Evolutionary conservation across 2,113 vertebrate species (phyloP), one percentile per base, ranked within the genome.

Genomic region (Gymnobelideus leadbeateri): DNA sequence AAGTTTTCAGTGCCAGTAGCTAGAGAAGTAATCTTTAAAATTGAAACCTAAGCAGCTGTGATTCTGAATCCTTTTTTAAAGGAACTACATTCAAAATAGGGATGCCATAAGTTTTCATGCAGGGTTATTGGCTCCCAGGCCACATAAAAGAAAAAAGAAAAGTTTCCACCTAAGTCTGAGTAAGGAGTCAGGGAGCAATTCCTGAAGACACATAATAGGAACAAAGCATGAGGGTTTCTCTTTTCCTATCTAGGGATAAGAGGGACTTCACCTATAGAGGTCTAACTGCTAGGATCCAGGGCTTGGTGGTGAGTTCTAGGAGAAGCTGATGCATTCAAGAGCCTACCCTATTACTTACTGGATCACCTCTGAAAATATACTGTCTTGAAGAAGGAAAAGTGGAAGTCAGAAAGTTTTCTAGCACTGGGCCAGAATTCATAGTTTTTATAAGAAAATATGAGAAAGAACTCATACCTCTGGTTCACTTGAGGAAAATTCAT

Each of bases 11-110:
- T 94, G 52, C 31, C 89, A 93, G 52, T 68, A 97, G n/a, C 52
- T 46, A n/a, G n/a, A 46, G 47, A 96, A 96, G 94, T 96, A 91
- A 93, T 96, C 61, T 89, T 94, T 92, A 93, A 95, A 95, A 91
- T 2, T 57, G 84, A 95, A 95, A 94, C 92, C 91, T 46, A 47
- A 51, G 50, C 89, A 51, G 7, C 46, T 28, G 49, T 92, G 28
- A 93, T 46, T 51, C 91, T 47, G 50, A 93, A 77, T 89, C 51
- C 77, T 91, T 90, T 90, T 89, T 68, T 68, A 68, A 12, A 37
- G 4, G 31, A 91, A 93, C 89, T 43, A 46, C 1, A 46, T 96
- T 91, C 96, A 94, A 96, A 95, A 53, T 46, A 50, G 21, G 1
- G 90, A 94, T 49, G 84, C 53, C 46, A 43, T 3, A 23, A 84